These are phyloP conservation scores for Toxonevra muliebris DNA, from an alignment of 2,888 invertebrate genomes.

Conservation along the genomic window DNA sequence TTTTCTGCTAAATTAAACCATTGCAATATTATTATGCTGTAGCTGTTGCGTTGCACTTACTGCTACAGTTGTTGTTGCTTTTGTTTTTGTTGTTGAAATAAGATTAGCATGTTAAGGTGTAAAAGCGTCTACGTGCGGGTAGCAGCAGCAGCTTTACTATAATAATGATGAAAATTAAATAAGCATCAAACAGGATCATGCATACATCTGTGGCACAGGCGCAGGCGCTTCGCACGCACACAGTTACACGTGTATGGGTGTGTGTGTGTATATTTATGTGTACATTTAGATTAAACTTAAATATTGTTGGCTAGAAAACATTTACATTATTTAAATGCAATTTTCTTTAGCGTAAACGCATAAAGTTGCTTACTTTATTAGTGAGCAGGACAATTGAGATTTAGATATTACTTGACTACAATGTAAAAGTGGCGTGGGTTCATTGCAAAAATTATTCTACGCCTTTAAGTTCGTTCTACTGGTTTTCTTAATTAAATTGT, in stretches of 20 bases:
- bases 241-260: not conserved
- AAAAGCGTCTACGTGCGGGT: conserved; percentile 1
- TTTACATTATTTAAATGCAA: too few relatives aligned
- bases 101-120: not conserved
- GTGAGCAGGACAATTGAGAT: too few relatives aligned
- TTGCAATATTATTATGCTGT: conserved; percentile 26
- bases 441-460: too few relatives aligned
- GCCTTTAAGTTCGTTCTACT: too few relatives aligned
- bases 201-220: not conserved
- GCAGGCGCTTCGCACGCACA: conserved; percentile 1
- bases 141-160: not conserved
- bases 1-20: conserved; percentile 32
- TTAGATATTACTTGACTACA: too few relatives aligned
- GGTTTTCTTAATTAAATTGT: too few relatives aligned
- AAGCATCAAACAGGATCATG: too few relatives aligned
- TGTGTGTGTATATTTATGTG: not conserved
- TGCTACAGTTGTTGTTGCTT: not conserved
- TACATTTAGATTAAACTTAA: not conserved
- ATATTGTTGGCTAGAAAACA: too few relatives aligned
- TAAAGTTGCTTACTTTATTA: too few relatives aligned
- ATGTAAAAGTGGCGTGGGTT: too few relatives aligned
- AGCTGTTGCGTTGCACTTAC: not conserved
- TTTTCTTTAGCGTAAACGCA: too few relatives aligned
- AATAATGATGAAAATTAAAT: too few relatives aligned
- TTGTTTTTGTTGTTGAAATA: not conserved